phyloP scores from a whole-genome alignment of 2,888 invertebrate genomes.

The Phragmatobia fuliginosa region DNA sequence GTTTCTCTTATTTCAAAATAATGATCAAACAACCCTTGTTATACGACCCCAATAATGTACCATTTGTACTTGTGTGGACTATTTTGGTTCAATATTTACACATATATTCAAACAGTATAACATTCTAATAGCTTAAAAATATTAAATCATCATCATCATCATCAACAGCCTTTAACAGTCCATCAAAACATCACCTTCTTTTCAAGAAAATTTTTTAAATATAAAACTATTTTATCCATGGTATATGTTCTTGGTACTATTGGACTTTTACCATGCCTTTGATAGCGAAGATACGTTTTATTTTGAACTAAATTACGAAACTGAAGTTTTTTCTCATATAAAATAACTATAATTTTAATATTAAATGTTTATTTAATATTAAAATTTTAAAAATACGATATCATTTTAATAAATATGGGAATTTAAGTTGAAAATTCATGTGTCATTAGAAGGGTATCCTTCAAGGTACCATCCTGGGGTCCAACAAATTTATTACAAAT shows the following conservation, averaged over 20 bases:
- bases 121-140: no score
- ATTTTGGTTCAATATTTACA: conserved; percentile 2
- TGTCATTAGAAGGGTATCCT: not conserved
- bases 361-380: no score
- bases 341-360: not conserved
- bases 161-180: no score
- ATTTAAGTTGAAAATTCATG: not conserved
- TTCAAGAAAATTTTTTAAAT: no score
- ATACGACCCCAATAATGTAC: conserved; percentile 14
- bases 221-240: not conserved
- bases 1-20: conserved; percentile 51
- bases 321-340: not conserved
- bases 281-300: not conserved
- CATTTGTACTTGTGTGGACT: conserved; percentile 4
- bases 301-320: not conserved
- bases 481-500: not conserved
- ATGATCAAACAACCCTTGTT: conserved; percentile 35
- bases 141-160: no score
- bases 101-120: not conserved
- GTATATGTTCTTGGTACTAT: not conserved
- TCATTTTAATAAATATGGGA: not conserved
- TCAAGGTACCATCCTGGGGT: not conserved
- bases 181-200: no score
- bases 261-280: not conserved
- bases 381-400: not conserved